Evolutionary conservation across 2,797 vertebrate species (phyloP).

Genomic region (Sebastes steindachneri): DNA sequence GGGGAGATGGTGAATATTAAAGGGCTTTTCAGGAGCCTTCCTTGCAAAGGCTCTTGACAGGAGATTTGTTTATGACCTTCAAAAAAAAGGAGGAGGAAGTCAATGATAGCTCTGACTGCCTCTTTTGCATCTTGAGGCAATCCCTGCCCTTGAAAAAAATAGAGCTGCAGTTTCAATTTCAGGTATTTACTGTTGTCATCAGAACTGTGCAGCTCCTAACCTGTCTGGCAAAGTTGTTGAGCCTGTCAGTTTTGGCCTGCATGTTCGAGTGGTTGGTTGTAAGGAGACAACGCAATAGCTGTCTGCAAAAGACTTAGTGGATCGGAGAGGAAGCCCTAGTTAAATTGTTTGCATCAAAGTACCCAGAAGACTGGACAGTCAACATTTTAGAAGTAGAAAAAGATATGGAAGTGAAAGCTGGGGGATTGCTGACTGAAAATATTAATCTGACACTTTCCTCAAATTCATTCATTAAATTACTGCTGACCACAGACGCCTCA

Average conservation of each 20-base stretch:
- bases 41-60: constrained; percentile 63
- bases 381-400: constrained; percentile 32
- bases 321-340: constrained; percentile 22
- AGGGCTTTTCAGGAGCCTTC: constrained; percentile 60
- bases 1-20: constrained; percentile 78
- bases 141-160: neutral
- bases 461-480: constrained; percentile 33
- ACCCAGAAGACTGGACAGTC: constrained; percentile 2
- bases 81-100: constrained; percentile 61
- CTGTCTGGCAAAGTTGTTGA: too few relatives aligned
- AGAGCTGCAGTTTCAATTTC: constrained; percentile 18
- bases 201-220: constrained; percentile 14
- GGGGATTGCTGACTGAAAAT: constrained; percentile 33
- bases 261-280: too few relatives aligned
- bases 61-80: constrained; percentile 81
- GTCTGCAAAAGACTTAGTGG: neutral
- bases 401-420: constrained; percentile 24
- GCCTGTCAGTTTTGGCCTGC: too few relatives aligned
- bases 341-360: constrained; percentile 50
- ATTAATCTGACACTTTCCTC: constrained; percentile 28
- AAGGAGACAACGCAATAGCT: constrained; percentile 19
- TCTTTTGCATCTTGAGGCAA: constrained; percentile 65
- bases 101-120: constrained; percentile 54
- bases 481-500: constrained; percentile 38
- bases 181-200: constrained; percentile 44